These are phyloP conservation scores for Phrynocephalus guinanensis DNA, from an alignment of 2,797 vertebrate species.

Conservation along the genomic window DNA sequence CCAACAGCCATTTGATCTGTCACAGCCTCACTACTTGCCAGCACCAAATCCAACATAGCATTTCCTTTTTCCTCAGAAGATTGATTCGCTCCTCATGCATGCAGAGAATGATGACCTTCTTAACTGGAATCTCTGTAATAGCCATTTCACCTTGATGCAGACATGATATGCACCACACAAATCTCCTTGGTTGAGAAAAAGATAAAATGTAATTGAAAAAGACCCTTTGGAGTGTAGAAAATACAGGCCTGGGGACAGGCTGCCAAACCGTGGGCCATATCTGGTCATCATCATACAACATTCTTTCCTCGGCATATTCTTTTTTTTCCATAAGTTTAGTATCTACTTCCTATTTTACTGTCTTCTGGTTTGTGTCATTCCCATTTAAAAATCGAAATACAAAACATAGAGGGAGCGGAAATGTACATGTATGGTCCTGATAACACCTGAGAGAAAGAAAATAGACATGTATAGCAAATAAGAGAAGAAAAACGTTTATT, in stretches of 20 bases:
- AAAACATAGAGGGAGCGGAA: background rate
- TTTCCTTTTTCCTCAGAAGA: constrained; percentile 51
- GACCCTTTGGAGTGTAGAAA: constrained; percentile 37
- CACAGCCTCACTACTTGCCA: constrained; percentile 40
- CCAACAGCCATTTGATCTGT: constrained; percentile 46
- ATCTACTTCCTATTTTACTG: background rate
- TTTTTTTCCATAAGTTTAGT: background rate
- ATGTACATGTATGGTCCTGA: background rate
- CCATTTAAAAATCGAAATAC: background rate
- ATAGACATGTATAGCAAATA: background rate
- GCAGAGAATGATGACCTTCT: constrained; percentile 54
- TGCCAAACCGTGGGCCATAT: constrained; percentile 34
- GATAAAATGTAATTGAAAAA: constrained; percentile 51
- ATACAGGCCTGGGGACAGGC: constrained; percentile 5
- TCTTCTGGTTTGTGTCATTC: background rate
- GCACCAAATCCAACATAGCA: constrained; percentile 45
- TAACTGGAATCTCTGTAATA: constrained; percentile 52
- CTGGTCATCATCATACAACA: constrained; percentile 33
- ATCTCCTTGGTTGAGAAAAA: constrained; percentile 49
- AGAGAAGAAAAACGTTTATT: background rate
- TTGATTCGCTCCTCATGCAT: constrained; percentile 49
- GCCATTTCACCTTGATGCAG: constrained; percentile 53
- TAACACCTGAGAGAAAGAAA: background rate
- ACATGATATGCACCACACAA: constrained; percentile 52
- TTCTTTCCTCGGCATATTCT: constrained; percentile 10